Evolutionary conservation across 2,888 invertebrate genomes (phyloP), one percentile per base, ranked within the genome.

Genomic region (Pollenia labialis): DNA sequence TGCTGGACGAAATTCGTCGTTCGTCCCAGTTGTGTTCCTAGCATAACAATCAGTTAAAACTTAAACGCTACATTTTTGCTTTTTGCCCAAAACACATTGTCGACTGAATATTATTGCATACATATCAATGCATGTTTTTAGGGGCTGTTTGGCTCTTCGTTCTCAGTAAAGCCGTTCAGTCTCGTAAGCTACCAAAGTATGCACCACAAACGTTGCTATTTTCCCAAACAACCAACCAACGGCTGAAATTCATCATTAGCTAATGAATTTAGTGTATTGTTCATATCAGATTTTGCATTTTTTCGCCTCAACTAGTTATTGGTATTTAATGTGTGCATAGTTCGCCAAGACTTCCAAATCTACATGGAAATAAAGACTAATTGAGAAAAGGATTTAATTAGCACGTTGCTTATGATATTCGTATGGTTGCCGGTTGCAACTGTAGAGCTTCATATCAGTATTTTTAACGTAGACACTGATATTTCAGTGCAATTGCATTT

Each of bases 341-440:
- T 58, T 14, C 14, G 9, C 7, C 32, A 32, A 46, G 40, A 14
- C 56, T 64, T 42, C 52, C 16, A 50, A 62, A 54, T 56, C 48
- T 56, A 58, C 44, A 74, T 48, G 40, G 23, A 69, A 71, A 18
- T 58, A 52, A 72, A 54, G 46, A 54, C 46, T 52, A 83, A 80
- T 86, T 80, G 58, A 50, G 58, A 71, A 56, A 80, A 52, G 16
- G 52, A 71, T 83, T 79, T 83, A 86, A 86, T 86, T 86, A 83
- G 66, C 82, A 80, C 75, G 32, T 79, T 85, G 18, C 66, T 64
- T 11, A 50, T 64, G 62, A 46, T 64, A 60, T 68, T 12, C 16
- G 54, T 18, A 42, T 46, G 40, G 23, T 7, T 66, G 40, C 18
- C 8, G 8, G 23, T 44, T 11, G 11, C 9, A 11, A 42, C 48